These are phyloP conservation scores for Ptilonorhynchus violaceus DNA, from an alignment of 2,113 vertebrate species.

Conservation along the genomic window DNA sequence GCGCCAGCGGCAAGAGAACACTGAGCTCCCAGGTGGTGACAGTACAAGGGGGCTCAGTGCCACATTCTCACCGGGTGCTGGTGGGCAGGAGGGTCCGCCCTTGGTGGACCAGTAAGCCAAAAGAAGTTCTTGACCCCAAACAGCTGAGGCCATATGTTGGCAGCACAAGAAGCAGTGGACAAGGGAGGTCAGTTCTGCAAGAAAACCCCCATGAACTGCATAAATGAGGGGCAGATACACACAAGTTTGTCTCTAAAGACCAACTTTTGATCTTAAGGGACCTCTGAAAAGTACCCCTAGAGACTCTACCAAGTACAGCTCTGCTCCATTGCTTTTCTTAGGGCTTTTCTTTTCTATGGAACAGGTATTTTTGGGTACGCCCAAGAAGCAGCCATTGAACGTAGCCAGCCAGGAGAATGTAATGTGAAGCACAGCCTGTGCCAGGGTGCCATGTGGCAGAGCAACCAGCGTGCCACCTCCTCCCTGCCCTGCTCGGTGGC, in stretches of 20 bases:
- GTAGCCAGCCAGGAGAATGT: not conserved
- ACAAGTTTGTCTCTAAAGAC: not conserved
- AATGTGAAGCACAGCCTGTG: not conserved
- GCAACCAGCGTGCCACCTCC: not conserved
- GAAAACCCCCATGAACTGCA: not conserved
- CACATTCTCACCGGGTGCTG: not conserved
- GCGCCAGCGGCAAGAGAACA: conserved; percentile 76
- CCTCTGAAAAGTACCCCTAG: not conserved
- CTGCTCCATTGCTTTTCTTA: not conserved
- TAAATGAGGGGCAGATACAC: not conserved
- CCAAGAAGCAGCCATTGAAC: not conserved
- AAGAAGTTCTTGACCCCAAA: not conserved
- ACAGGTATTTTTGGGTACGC: not conserved
- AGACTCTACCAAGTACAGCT: not conserved
- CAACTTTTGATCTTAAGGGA: not conserved
- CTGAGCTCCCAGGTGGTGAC: conserved; percentile 62
- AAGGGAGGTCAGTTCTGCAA: not conserved
- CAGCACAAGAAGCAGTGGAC: conserved; percentile 1
- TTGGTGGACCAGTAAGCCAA: not conserved
- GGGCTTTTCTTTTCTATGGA: not conserved
- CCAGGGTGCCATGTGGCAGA: rapidly evolving
- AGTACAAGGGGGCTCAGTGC: conserved; percentile 65
- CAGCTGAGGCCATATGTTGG: not conserved
- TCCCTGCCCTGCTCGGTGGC: not conserved
- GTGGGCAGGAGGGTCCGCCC: not conserved